Evolutionary conservation across 1,140 invertebrate species (phyloP).

Genomic region (Drosophila micromelanica): DNA sequence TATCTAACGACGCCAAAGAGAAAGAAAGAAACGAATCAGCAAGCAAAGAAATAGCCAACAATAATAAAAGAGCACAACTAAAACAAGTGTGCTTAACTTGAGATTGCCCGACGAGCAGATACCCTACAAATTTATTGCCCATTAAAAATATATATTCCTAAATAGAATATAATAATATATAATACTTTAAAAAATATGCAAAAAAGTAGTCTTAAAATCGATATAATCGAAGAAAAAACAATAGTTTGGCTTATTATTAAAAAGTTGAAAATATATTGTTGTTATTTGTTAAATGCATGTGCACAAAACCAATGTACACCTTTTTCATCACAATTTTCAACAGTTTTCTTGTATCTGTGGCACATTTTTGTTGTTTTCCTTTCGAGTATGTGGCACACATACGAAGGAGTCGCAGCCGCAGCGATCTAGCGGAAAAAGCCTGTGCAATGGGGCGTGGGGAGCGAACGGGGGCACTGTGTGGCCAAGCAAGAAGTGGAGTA

Average conservation of each 20-base stretch:
- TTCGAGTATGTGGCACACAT: constrained; percentile 69
- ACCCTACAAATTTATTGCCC: too few species aligned
- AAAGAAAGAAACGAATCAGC: constrained; percentile 64
- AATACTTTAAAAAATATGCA: too few species aligned
- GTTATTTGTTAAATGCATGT: too few species aligned
- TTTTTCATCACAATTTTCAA: constrained; percentile 5
- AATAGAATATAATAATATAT: too few species aligned
- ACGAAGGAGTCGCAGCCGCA: constrained; percentile 27
- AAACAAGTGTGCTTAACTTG: background rate
- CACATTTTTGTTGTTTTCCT: constrained; percentile 68
- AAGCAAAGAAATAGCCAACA: constrained; percentile 41
- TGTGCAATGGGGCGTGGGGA: background rate
- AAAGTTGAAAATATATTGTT: too few species aligned
- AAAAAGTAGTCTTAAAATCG: too few species aligned
- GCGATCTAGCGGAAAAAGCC: constrained; percentile 12
- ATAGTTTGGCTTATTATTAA: too few species aligned
- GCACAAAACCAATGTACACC: constrained; percentile 26
- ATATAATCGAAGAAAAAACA: too few species aligned
- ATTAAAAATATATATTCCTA: background rate
- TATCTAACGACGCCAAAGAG: constrained; percentile 74
- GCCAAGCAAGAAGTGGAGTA: constrained; percentile 72
- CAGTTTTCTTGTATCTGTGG: constrained; percentile 62
- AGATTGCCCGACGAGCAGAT: too few species aligned
- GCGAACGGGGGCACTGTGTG: constrained; percentile 9
- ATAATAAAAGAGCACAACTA: constrained; percentile 4